phyloP scores from a whole-genome alignment of 2,797 vertebrate genomes.

The Hirundo rustica region DNA sequence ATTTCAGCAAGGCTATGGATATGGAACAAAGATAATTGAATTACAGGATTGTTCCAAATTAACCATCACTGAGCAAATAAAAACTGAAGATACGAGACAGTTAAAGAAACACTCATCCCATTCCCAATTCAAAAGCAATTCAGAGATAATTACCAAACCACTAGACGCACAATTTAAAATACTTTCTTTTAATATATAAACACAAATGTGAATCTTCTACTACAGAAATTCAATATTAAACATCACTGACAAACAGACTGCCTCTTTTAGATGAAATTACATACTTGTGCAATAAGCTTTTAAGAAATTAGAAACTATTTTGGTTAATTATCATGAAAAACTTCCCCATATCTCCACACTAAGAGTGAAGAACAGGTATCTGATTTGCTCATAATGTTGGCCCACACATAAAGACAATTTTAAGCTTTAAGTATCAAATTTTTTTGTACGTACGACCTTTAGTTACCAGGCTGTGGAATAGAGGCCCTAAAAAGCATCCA shows the following conservation, averaged over 20 bases:
- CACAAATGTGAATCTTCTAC: background rate
- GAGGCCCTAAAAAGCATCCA: background rate
- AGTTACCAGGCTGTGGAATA: background rate
- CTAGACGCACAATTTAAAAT: background rate
- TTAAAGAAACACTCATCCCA: background rate
- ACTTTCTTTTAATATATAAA: background rate
- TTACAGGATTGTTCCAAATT: background rate
- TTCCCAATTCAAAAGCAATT: slow-evolving; percentile 17
- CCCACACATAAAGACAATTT: background rate
- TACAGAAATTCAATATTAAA: background rate
- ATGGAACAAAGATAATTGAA: slow-evolving; percentile 21
- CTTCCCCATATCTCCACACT: background rate
- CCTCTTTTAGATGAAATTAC: background rate
- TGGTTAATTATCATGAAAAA: background rate
- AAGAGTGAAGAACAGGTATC: background rate
- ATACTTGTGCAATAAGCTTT: background rate
- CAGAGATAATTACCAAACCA: background rate
- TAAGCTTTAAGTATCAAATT: background rate
- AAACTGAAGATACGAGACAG: background rate
- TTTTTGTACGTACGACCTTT: background rate
- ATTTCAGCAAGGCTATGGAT: background rate
- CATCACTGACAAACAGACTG: background rate
- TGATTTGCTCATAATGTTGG: background rate
- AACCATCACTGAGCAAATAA: slow-evolving; percentile 17
- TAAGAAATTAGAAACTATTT: background rate